phyloP scores from a whole-genome alignment of 35 echinoderm and acorn worm genomes.

The Anneissia japonica region DNA sequence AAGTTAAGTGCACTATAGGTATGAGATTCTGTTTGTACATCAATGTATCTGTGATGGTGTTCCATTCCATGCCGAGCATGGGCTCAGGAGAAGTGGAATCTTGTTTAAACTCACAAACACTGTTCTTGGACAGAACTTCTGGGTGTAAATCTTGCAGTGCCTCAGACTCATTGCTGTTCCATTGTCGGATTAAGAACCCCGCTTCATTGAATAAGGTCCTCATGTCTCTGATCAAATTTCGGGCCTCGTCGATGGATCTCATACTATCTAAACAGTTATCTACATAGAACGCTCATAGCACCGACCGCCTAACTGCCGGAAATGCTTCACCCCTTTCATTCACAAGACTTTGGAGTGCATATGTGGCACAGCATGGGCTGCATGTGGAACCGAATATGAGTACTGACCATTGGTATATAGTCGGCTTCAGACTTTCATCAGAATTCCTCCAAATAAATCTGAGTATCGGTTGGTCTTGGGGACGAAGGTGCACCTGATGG shows the following conservation, averaged over 20 bases:
- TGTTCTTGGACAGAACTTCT: neutral
- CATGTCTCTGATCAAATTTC: neutral
- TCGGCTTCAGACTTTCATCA: neutral
- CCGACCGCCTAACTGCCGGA: neutral
- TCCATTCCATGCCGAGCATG: neutral
- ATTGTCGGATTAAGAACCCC: neutral
- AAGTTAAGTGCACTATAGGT: neutral
- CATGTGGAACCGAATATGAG: neutral
- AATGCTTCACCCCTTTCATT: neutral
- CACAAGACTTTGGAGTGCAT: neutral
- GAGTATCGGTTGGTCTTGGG: neutral
- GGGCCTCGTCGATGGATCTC: neutral
- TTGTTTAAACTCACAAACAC: neutral
- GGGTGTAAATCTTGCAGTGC: neutral
- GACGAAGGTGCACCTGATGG: neutral
- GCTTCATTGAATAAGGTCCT: neutral
- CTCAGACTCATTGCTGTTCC: neutral
- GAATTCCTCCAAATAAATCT: neutral
- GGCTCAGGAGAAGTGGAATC: neutral
- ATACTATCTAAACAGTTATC: slow-evolving; percentile 7
- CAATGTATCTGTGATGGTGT: neutral
- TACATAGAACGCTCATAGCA: neutral
- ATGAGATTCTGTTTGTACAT: neutral
- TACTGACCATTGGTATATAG: neutral
- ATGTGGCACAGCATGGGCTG: neutral